These are phyloP conservation scores for Ophonus ardosiacus DNA, from an alignment of 2,888 invertebrate genomes.

Conservation along the genomic window DNA sequence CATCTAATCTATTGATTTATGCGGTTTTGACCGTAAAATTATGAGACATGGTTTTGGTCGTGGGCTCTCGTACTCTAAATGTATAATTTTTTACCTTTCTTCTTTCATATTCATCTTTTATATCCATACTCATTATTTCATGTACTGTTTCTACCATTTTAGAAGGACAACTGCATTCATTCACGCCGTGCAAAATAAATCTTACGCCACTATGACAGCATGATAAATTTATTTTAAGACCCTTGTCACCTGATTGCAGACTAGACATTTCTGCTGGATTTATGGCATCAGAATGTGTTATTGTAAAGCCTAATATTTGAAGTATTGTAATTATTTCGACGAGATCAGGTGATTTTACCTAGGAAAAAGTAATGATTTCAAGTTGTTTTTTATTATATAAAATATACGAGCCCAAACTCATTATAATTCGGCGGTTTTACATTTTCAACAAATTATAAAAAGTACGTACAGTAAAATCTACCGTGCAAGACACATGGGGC, in stretches of 20 bases:
- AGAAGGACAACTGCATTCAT: background rate
- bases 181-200: background rate
- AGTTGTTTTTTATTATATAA: too few species aligned
- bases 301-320: slow-evolving; percentile 25
- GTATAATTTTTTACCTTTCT: background rate
- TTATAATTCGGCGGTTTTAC: too few species aligned
- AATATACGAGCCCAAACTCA: too few species aligned
- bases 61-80: too few species aligned
- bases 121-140: background rate
- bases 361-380: background rate
- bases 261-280: background rate
- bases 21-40: too few species aligned
- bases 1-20: too few species aligned
- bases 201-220: slow-evolving; percentile 4
- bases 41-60: too few species aligned
- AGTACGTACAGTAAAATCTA: too few species aligned
- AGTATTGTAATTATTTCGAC: slow-evolving; percentile 11
- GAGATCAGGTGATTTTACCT: slow-evolving; percentile 11
- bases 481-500: too few species aligned
- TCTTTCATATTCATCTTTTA: background rate
- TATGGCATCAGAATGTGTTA: background rate
- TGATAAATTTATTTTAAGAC: slow-evolving; percentile 11
- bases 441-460: too few species aligned
- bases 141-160: background rate
- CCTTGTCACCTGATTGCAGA: background rate